A percentile compares a stretch with the other conserved stretches of the same genome.
These are phyloP conservation scores for Phengaris alcon DNA, from an alignment of 2,888 invertebrate species.

Conservation along the genomic window DNA sequence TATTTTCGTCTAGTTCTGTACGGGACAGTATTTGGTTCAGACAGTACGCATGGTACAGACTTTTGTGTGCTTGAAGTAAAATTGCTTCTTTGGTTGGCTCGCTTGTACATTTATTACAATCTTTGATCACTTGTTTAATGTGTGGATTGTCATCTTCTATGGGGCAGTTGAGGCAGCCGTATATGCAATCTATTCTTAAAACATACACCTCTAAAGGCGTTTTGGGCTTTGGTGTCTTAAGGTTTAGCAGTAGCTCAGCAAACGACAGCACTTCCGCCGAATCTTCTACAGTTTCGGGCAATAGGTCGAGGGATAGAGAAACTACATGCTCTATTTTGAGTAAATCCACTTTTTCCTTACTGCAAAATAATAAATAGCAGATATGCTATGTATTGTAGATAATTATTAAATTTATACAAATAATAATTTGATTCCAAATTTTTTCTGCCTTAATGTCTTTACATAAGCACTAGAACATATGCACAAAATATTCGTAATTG, in stretches of 20 bases:
- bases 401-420: too few relatives aligned
- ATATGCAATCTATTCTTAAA: slow-evolving; percentile 47
- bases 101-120: slow-evolving; percentile 33
- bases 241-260: slow-evolving; percentile 37
- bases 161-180: slow-evolving; percentile 50
- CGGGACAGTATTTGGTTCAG: slow-evolving; percentile 40
- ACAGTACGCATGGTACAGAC: slow-evolving; percentile 49
- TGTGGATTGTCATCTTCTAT: slow-evolving; percentile 48
- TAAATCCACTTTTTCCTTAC: slow-evolving; percentile 43
- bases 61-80: slow-evolving; percentile 40
- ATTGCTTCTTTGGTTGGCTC: slow-evolving; percentile 46
- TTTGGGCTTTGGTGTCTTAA: slow-evolving; percentile 28
- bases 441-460: too few relatives aligned
- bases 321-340: slow-evolving; percentile 48
- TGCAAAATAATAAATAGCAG: slow-evolving; percentile 39
- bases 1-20: background rate
- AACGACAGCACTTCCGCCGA: slow-evolving; percentile 39
- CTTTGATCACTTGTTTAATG: slow-evolving; percentile 40
- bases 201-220: slow-evolving; percentile 42
- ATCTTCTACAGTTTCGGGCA: slow-evolving; percentile 26
- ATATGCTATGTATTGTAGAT: too few relatives aligned
- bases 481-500: too few relatives aligned
- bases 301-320: slow-evolving; percentile 45
- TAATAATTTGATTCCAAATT: too few relatives aligned
- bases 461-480: too few relatives aligned